These are phyloP conservation scores for Empis stercorea DNA, from an alignment of 2,888 invertebrate genomes.

Conservation along the genomic window DNA sequence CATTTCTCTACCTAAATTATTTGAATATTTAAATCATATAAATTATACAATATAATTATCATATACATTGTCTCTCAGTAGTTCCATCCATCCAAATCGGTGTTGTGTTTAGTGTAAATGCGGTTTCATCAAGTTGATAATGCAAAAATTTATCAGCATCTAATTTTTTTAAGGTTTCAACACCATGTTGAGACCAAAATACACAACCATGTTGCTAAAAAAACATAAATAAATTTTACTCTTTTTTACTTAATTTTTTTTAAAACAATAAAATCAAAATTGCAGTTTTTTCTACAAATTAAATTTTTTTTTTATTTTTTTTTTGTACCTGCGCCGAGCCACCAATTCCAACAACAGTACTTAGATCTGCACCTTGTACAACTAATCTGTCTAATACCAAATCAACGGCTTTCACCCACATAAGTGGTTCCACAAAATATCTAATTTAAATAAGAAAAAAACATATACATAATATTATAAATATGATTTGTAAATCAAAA, in stretches of 20 bases:
- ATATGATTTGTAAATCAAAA: not conserved
- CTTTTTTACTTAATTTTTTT: no score
- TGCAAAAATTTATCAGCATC: conserved; percentile 66
- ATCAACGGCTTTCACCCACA: conserved; percentile 95
- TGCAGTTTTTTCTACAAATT: no score
- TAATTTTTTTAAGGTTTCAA: conserved; percentile 47
- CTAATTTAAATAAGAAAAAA: conserved; percentile 29
- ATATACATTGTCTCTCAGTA: conserved; percentile 29
- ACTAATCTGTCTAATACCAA: conserved; percentile 75
- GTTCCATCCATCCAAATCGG: conserved; percentile 94
- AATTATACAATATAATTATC: not conserved
- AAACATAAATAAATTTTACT: not conserved
- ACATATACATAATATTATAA: not conserved
- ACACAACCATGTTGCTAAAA: conserved; percentile 92
- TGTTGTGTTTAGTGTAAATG: conserved; percentile 66
- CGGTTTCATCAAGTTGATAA: conserved; percentile 61
- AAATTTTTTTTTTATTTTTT: not conserved
- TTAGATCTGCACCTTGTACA: conserved; percentile 70
- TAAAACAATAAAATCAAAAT: no score
- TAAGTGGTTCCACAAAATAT: conserved; percentile 70
- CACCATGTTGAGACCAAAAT: conserved; percentile 78
- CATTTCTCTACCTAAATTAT: conserved; percentile 39
- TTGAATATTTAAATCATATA: no score
- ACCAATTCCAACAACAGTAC: conserved; percentile 68
- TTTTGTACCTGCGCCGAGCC: conserved; percentile 75